phyloP scores from a whole-genome alignment of 2,113 vertebrate species.

The Podiceps cristatus region DNA sequence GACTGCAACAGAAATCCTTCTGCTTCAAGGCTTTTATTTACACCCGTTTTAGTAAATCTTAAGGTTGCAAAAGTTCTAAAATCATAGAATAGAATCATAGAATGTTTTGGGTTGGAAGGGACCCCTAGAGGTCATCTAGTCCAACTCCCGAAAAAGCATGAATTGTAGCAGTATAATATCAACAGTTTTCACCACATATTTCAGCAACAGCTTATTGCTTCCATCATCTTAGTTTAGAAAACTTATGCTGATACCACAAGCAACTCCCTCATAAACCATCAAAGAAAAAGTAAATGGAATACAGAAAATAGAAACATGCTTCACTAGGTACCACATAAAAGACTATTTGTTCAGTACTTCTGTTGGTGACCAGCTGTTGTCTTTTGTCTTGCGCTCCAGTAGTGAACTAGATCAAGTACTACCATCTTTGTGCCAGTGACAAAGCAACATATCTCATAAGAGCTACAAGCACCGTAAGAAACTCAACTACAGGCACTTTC shows the following conservation, averaged over 20 bases:
- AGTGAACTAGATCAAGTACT: background rate
- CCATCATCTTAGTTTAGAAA: background rate
- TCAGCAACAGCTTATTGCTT: background rate
- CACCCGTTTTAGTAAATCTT: background rate
- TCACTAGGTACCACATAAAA: background rate
- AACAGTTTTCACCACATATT: background rate
- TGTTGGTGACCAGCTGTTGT: background rate
- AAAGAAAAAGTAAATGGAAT: background rate
- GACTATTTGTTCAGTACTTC: background rate
- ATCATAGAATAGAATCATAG: too few relatives aligned
- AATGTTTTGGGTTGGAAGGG: too few relatives aligned
- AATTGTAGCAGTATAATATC: background rate
- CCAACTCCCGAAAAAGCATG: too few relatives aligned
- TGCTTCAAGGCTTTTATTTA: background rate
- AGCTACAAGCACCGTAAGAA: background rate
- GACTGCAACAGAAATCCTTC: background rate
- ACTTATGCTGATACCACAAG: background rate
- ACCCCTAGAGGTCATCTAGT: too few relatives aligned
- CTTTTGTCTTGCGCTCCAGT: background rate
- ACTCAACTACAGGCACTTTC: background rate
- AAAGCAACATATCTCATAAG: background rate
- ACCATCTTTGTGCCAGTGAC: background rate
- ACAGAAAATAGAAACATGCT: background rate
- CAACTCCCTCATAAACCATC: background rate
- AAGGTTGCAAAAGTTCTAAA: constrained; percentile 17